phyloP scores from a whole-genome alignment of 37 sponge, comb jelly and placozoan genomes.

The Agelas oroides region DNA sequence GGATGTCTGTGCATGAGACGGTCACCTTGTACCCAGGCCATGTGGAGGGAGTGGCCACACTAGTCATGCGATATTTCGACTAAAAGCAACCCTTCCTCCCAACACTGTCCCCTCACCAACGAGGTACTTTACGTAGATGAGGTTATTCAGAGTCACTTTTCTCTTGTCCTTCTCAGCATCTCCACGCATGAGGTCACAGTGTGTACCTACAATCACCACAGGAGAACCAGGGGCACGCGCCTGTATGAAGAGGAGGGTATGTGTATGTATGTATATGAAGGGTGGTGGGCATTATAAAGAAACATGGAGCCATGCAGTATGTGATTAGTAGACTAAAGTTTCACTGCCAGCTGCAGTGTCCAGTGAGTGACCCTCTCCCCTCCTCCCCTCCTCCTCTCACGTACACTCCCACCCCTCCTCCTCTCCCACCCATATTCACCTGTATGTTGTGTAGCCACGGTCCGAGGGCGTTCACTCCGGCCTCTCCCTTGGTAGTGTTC shows the following conservation, averaged over 20 bases:
- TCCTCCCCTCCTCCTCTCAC: not conserved
- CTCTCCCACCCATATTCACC: slow-evolving; percentile 15
- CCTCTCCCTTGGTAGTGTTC: slow-evolving; percentile 68
- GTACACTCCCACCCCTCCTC: too few relatives aligned
- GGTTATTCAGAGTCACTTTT: slow-evolving; percentile 45
- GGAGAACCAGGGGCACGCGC: slow-evolving; percentile 92
- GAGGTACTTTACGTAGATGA: slow-evolving; percentile 63
- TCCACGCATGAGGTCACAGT: slow-evolving; percentile 71
- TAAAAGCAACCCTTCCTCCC: too few relatives aligned
- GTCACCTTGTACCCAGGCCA: not conserved
- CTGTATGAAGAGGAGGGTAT: too few relatives aligned
- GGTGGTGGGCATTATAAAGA: not conserved
- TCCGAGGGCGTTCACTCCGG: slow-evolving; percentile 79
- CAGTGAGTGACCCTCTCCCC: too few relatives aligned
- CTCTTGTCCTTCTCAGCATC: slow-evolving; percentile 67
- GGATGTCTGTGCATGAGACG: not conserved
- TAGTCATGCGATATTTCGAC: too few relatives aligned
- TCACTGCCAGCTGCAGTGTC: too few relatives aligned
- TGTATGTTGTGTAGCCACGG: slow-evolving; percentile 94
- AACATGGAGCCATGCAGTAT: too few relatives aligned
- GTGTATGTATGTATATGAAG: not conserved
- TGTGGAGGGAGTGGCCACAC: not conserved
- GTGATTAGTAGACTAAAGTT: too few relatives aligned
- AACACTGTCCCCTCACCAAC: slow-evolving; percentile 1
- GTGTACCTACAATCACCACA: slow-evolving; percentile 91